Percentiles rank a stretch among this genome's conserved stretches.
Conservation (phyloP, 2,888 invertebrate genomes). For the Spicauda simplicius region DNA sequence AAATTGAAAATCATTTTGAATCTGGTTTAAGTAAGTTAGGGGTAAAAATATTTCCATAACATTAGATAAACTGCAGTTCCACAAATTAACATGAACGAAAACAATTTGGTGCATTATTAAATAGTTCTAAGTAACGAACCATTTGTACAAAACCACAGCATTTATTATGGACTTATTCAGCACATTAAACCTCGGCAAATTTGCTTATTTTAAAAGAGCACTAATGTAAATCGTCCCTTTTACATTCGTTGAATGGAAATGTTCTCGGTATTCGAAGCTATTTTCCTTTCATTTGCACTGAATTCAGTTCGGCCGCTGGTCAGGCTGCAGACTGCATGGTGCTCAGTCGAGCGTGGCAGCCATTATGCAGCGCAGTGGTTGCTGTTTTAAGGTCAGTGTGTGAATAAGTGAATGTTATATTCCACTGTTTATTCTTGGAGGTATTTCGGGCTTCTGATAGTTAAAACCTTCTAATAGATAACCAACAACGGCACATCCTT, state of each 20-base stretch:
- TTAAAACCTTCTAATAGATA: no score
- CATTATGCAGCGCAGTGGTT: conserved; percentile 24
- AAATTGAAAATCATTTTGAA: not conserved
- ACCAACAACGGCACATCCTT: not conserved
- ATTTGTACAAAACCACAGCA: not conserved
- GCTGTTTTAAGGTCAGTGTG: not conserved
- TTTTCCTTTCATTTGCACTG: conserved; percentile 34
- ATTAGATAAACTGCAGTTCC: not conserved
- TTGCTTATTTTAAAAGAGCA: conserved; percentile 17
- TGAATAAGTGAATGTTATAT: not conserved
- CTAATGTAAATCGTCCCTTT: conserved; percentile 27
- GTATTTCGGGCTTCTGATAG: no score
- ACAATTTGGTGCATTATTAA: not conserved
- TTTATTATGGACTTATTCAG: conserved; percentile 8
- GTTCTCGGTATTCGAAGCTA: conserved; percentile 29
- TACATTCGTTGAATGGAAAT: conserved; percentile 12
- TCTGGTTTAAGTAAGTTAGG: not conserved
- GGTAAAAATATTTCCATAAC: not conserved
- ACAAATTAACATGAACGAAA: not conserved
- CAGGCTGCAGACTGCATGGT: conserved; percentile 25
- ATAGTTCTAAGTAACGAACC: not conserved
- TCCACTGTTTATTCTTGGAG: not conserved
- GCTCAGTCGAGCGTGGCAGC: conserved; percentile 26
- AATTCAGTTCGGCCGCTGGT: conserved; percentile 26
- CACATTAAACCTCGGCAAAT: conserved; percentile 15